phyloP scores from a whole-genome alignment of 2,888 invertebrate species.

The Dione vanillae region DNA sequence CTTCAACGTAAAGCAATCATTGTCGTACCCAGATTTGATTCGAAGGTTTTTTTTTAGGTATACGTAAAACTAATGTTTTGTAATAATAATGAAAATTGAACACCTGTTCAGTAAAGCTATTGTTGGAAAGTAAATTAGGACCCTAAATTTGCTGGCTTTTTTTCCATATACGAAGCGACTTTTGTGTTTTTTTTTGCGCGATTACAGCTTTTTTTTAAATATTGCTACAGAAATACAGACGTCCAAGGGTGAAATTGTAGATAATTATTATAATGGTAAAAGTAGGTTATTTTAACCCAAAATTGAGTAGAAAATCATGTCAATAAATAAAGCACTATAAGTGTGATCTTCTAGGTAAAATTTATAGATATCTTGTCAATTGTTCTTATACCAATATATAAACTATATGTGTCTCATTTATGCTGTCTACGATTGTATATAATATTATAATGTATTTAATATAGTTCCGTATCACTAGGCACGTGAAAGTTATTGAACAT shows the following conservation, averaged over 20 bases:
- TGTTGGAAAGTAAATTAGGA: conserved; percentile 65
- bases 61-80: conserved; percentile 80
- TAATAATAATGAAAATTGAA: conserved; percentile 78
- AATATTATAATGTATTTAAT: conserved; percentile 20
- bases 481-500: conserved; percentile 34
- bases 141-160: conserved; percentile 59
- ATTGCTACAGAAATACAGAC: neutral
- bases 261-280: neutral
- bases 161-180: conserved; percentile 52
- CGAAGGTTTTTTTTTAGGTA: conserved; percentile 73
- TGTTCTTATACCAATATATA: no score
- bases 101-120: conserved; percentile 79
- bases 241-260: neutral
- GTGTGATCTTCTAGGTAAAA: no score
- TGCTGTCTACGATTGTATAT: neutral
- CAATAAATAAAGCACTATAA: no score
- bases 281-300: neutral
- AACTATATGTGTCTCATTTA: no score
- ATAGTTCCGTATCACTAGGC: conserved; percentile 30
- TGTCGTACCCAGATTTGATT: conserved; percentile 84
- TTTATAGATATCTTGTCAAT: no score
- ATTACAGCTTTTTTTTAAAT: conserved; percentile 1
- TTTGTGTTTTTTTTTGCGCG: conserved; percentile 38
- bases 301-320: neutral
- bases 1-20: conserved; percentile 79